phyloP scores from a whole-genome alignment of 2,113 vertebrate species.

The Brachypodius melanocephalos region DNA sequence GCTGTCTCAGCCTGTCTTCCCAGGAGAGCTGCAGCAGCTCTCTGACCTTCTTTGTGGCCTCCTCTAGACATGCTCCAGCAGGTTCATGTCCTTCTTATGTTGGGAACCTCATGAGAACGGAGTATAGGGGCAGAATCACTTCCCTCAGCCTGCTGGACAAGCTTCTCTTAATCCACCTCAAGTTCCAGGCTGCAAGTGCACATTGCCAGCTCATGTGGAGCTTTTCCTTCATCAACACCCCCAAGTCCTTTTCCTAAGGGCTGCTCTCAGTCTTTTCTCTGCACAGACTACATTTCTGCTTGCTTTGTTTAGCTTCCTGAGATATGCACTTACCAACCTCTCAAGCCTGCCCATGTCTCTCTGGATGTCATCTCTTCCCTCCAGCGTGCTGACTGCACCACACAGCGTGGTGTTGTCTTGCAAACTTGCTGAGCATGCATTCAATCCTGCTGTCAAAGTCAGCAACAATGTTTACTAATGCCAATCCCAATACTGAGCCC shows the following conservation, averaged over 20 bases:
- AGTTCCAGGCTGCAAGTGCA: background rate
- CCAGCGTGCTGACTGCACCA: background rate
- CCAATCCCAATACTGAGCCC: too few species aligned
- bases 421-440: background rate
- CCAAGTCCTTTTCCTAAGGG: background rate
- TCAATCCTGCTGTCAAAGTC: background rate
- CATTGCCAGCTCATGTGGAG: background rate
- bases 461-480: background rate
- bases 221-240: background rate
- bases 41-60: background rate
- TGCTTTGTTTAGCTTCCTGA: background rate
- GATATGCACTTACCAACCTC: background rate
- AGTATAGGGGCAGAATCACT: background rate
- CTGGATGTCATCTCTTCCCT: background rate
- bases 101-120: background rate
- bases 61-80: background rate
- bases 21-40: background rate
- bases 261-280: background rate
- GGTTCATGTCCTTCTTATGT: background rate
- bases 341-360: background rate
- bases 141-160: too few species aligned
- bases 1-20: background rate
- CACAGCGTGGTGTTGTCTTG: background rate
- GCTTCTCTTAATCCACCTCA: background rate
- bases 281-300: background rate